Evolutionary conservation across 2,113 vertebrate species (phyloP).

Genomic region (Tyto alba): DNA sequence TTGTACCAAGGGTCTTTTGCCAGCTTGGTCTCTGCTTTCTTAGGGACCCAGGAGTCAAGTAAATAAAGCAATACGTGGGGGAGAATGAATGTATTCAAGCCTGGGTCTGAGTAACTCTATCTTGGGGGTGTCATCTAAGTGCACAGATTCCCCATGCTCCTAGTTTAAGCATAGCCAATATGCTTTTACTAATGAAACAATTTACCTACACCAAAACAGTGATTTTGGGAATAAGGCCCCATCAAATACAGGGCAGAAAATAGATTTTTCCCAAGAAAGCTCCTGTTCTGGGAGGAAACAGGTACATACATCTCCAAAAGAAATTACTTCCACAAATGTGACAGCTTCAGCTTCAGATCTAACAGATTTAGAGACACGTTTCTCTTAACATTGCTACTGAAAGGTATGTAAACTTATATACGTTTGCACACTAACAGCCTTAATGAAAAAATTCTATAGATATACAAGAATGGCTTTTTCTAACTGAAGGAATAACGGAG

Average conservation of each 20-base stretch:
- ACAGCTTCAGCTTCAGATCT: neutral
- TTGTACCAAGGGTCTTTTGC: neutral
- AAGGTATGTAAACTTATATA: neutral
- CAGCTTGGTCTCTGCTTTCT: neutral
- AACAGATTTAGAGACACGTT: neutral
- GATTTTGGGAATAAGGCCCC: neutral
- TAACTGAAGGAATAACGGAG: neutral
- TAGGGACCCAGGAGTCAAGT: neutral
- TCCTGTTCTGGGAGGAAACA: neutral
- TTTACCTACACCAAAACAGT: neutral
- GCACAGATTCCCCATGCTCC: neutral
- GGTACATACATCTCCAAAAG: neutral
- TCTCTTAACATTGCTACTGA: neutral
- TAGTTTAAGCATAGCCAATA: neutral
- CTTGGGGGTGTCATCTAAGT: neutral
- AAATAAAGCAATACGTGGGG: neutral
- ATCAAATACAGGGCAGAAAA: neutral
- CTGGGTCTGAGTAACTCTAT: neutral
- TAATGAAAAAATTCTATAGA: neutral
- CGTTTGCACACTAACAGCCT: neutral
- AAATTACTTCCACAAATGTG: neutral
- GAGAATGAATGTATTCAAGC: rapidly evolving
- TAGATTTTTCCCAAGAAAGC: neutral
- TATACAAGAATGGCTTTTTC: neutral
- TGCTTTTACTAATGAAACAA: neutral